Evolutionary conservation across 2,113 vertebrate genomes (phyloP).

Genomic region (Pristiophorus japonicus): DNA sequence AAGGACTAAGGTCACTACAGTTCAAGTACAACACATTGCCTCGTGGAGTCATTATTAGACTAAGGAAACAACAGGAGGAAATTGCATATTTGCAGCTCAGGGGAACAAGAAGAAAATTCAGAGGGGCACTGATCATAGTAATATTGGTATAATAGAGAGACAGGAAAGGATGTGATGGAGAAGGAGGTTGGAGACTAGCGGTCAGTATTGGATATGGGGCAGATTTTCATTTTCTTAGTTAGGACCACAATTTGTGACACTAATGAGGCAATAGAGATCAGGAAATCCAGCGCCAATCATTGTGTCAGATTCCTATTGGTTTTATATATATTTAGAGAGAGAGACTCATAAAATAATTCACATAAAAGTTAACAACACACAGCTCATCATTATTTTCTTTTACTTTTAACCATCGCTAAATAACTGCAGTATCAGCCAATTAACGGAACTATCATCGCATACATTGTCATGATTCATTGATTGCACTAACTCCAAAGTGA

Average conservation of each 20-base stretch:
- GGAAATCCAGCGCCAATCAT: not conserved
- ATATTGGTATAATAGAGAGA: too few relatives aligned
- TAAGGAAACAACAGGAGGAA: too few relatives aligned
- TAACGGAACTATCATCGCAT: not conserved
- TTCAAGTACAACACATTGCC: too few relatives aligned
- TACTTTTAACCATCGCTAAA: not conserved
- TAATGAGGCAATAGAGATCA: not conserved
- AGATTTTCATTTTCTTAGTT: not conserved
- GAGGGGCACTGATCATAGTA: too few relatives aligned
- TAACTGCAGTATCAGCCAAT: not conserved
- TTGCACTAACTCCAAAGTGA: not conserved
- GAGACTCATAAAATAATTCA: not conserved
- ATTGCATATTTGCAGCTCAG: too few relatives aligned
- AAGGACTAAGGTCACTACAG: too few relatives aligned
- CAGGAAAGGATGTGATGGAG: not conserved
- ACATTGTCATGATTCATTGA: too few relatives aligned
- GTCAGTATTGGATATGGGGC: too few relatives aligned
- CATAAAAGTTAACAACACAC: not conserved
- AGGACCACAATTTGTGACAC: not conserved
- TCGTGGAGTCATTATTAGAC: too few relatives aligned
- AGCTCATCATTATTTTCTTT: not conserved
- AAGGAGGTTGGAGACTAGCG: not conserved
- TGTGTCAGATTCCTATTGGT: not conserved
- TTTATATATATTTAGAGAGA: not conserved
- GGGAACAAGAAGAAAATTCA: too few relatives aligned